phyloP scores from a whole-genome alignment of 2,888 invertebrate genomes.

The Sphaerophoria rueppellii region DNA sequence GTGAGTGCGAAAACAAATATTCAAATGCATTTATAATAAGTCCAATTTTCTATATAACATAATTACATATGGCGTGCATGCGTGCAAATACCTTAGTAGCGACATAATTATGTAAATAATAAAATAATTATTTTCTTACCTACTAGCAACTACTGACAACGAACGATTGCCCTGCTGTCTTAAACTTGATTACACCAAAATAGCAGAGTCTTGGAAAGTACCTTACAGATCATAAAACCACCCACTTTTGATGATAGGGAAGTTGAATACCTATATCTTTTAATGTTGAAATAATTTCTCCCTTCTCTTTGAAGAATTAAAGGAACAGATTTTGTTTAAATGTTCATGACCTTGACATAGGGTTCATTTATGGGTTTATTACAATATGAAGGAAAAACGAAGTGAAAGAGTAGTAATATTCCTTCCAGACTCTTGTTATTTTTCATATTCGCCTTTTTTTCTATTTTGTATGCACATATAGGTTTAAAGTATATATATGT shows the following conservation, averaged over 20 bases:
- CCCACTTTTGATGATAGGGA: no score
- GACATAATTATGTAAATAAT: conserved; percentile 27
- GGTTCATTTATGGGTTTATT: conserved; percentile 5
- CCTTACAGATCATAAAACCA: no score
- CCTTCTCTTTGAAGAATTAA: background rate
- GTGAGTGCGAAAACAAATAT: conserved; percentile 13
- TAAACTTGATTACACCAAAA: no score
- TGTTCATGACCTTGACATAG: conserved; percentile 61
- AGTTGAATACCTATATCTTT: no score
- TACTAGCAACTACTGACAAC: no score
- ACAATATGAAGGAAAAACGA: background rate
- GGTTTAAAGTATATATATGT: no score
- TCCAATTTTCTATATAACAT: conserved; percentile 42
- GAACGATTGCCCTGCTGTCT: no score
- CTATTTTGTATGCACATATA: background rate
- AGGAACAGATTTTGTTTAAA: conserved; percentile 15
- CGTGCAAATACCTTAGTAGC: conserved; percentile 30
- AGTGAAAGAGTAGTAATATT: background rate
- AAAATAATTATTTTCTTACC: conserved; percentile 13
- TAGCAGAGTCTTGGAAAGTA: no score
- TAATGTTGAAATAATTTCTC: no score
- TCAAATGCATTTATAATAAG: conserved; percentile 46
- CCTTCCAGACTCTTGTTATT: background rate
- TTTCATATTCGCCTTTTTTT: background rate
- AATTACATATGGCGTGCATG: conserved; percentile 48